Percentiles rank a stretch among this genome's conserved stretches.
Conservation (phyloP, 2,888 invertebrate genomes). For the Thymelicus sylvestris region DNA sequence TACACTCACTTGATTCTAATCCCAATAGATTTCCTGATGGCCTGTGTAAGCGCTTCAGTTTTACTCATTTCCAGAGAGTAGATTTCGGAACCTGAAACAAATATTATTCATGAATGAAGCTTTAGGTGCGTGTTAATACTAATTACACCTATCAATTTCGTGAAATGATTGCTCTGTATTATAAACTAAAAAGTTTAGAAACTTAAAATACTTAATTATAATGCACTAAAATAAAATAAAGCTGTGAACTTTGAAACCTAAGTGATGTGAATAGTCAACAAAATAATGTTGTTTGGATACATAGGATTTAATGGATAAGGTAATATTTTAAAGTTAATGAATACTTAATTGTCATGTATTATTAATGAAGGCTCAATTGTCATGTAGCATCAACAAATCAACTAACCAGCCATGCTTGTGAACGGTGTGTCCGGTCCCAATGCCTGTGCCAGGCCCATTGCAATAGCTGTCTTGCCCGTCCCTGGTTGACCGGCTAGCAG, state of each 20-base stretch:
- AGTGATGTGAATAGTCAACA: too few relatives aligned
- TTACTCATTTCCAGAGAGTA: constrained; percentile 99
- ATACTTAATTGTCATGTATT: too few relatives aligned
- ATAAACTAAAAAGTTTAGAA: too few relatives aligned
- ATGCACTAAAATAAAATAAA: too few relatives aligned
- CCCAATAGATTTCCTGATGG: constrained; percentile 98
- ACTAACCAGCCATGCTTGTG: constrained; percentile 94
- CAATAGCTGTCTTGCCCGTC: constrained; percentile 99
- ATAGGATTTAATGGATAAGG: too few relatives aligned
- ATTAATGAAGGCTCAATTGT: too few relatives aligned
- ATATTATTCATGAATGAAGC: neutral
- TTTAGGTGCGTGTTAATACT: neutral
- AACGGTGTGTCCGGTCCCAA: constrained; percentile 98
- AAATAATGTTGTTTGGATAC: too few relatives aligned
- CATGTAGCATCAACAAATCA: too few relatives aligned
- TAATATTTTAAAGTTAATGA: too few relatives aligned
- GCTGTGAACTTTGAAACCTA: too few relatives aligned
- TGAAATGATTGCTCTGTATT: too few relatives aligned
- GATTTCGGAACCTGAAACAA: constrained; percentile 93
- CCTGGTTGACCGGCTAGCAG: constrained; percentile 98
- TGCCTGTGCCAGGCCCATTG: constrained; percentile 97
- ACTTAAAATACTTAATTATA: too few relatives aligned
- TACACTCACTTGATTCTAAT: constrained; percentile 93
- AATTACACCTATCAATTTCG: neutral
- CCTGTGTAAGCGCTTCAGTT: constrained; percentile 98